Conservation (phyloP, 2,113 vertebrate species). For the Apteryx mantelli region DNA sequence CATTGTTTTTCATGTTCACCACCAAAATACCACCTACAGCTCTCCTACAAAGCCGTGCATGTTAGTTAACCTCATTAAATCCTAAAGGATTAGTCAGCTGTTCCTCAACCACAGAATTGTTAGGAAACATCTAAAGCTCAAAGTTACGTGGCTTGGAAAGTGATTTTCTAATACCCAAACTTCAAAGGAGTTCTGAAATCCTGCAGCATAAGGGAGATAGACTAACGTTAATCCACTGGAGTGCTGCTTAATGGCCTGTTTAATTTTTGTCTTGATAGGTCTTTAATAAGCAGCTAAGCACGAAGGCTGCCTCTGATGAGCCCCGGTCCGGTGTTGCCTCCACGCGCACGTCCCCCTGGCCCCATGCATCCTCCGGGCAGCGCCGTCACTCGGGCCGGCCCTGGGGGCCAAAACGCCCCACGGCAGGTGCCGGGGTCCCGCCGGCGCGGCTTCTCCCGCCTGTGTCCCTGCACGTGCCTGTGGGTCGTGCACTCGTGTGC, state of each 20-base stretch:
- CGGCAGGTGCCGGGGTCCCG: no score
- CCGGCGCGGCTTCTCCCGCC: no score
- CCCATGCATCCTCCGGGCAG: not conserved
- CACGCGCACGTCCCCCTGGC: not conserved
- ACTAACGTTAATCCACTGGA: conserved; percentile 62
- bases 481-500: no score
- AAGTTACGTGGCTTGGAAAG: conserved; percentile 60
- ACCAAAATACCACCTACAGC: conserved; percentile 24
- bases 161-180: conserved; percentile 73
- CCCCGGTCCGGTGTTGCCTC: not conserved
- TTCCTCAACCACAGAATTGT: conserved; percentile 47
- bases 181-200: conserved; percentile 77
- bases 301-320: not conserved
- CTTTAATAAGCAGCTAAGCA: conserved; percentile 15
- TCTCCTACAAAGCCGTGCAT: conserved; percentile 7
- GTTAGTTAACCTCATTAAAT: conserved; percentile 68
- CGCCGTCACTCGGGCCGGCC: no score
- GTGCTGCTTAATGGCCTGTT: conserved; percentile 58
- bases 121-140: conserved; percentile 64
- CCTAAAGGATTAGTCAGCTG: conserved; percentile 67
- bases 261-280: conserved; percentile 45
- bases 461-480: no score
- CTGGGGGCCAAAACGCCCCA: no score
- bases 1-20: not conserved
- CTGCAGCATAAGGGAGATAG: conserved; percentile 54